Percentiles rank a stretch among this genome's conserved stretches.
These are phyloP conservation scores for Hypomesus transpacificus DNA, from an alignment of 2,113 vertebrate species.

Conservation along the genomic window DNA sequence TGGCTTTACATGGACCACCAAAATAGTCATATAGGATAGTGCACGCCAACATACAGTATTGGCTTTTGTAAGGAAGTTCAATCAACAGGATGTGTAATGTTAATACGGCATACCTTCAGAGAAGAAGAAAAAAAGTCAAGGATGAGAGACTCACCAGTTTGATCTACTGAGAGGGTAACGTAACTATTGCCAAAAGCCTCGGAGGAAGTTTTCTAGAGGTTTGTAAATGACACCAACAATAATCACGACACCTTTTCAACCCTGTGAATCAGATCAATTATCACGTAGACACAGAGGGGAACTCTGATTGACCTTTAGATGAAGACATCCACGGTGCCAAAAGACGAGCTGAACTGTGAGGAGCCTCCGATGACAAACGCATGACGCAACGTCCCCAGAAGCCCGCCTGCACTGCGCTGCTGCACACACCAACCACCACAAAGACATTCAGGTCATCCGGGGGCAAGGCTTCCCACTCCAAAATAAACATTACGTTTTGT, in stretches of 20 bases:
- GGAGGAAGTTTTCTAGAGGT: constrained; percentile 45
- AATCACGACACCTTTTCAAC: constrained; percentile 37
- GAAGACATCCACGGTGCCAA: constrained; percentile 15
- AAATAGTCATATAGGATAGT: not conserved
- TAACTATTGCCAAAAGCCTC: constrained; percentile 48
- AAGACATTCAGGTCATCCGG: constrained; percentile 52
- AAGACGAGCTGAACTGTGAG: constrained; percentile 37
- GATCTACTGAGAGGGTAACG: not conserved
- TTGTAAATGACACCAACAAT: constrained; percentile 44
- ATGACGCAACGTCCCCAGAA: constrained; percentile 58
- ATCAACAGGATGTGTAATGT: not conserved
- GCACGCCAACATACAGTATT: not conserved
- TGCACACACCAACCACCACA: constrained; percentile 58
- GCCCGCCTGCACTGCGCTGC: constrained; percentile 28
- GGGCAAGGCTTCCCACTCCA: constrained; percentile 49
- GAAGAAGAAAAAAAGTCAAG: constrained; percentile 1
- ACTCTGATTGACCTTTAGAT: constrained; percentile 47
- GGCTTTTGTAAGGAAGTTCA: not conserved
- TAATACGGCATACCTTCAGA: not conserved
- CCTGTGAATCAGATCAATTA: constrained; percentile 49
- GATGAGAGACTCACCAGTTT: not conserved
- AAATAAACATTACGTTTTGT: constrained; percentile 60
- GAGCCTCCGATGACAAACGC: constrained; percentile 50
- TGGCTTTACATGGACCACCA: not conserved
- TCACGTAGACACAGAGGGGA: constrained; percentile 35